Percentiles rank a stretch among this genome's conserved stretches.
These are phyloP conservation scores for Petaurus breviceps DNA, from an alignment of 2,113 vertebrate genomes.

Conservation along the genomic window DNA sequence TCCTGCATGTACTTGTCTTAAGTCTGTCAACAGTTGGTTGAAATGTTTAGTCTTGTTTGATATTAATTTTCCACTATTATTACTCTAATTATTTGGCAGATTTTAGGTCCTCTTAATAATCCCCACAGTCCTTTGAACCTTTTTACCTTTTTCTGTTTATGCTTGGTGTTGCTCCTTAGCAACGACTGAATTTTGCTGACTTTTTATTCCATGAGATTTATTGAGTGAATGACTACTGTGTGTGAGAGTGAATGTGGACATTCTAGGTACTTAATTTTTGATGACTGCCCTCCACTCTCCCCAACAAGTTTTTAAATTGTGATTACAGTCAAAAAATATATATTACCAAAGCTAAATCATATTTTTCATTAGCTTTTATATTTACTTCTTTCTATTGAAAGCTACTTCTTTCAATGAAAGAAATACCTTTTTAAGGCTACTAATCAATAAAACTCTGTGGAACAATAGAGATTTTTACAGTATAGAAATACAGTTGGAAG, in stretches of 20 bases:
- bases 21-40: slow-evolving; percentile 46
- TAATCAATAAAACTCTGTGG: slow-evolving; percentile 32
- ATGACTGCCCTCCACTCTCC: not conserved
- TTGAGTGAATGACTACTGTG: not conserved
- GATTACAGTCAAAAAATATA: too few species aligned
- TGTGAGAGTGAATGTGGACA: not conserved
- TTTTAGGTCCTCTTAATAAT: slow-evolving; percentile 66
- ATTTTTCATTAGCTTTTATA: not conserved
- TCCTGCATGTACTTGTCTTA: slow-evolving; percentile 34
- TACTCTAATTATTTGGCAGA: slow-evolving; percentile 63
- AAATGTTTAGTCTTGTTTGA: slow-evolving; percentile 67
- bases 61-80: slow-evolving; percentile 64
- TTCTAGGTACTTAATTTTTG: slow-evolving; percentile 16
- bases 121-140: slow-evolving; percentile 56
- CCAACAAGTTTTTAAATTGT: slow-evolving; percentile 30
- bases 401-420: slow-evolving; percentile 31
- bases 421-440: not conserved
- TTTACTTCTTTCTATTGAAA: slow-evolving; percentile 44
- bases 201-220: slow-evolving; percentile 28
- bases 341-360: not conserved
- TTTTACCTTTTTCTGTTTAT: slow-evolving; percentile 59
- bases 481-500: not conserved
- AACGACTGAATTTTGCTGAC: slow-evolving; percentile 40
- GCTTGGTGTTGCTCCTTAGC: slow-evolving; percentile 59
- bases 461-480: slow-evolving; percentile 17